Conservation (phyloP, 30 jellyfish, hydroid and myxozoan genomes). For the Hydractinia symbiolongicarpus region DNA sequence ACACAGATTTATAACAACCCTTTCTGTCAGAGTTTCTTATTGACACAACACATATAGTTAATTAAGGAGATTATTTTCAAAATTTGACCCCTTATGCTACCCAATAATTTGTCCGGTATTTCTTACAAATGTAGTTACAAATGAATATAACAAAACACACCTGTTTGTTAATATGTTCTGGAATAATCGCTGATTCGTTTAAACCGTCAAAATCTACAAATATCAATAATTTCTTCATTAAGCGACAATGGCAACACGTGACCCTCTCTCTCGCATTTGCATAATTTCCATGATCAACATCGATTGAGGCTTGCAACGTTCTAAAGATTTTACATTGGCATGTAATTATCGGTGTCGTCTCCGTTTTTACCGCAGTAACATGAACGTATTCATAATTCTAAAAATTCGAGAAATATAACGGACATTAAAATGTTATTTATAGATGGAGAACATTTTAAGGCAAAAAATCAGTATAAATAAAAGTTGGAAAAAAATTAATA, state of each 20-base stretch:
- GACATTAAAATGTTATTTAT: neutral
- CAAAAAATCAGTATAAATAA: neutral
- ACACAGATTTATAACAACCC: neutral
- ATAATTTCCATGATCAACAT: neutral
- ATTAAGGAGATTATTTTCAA: neutral
- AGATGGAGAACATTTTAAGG: neutral
- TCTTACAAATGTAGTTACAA: too few species aligned
- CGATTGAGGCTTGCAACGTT: neutral
- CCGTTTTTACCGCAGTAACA: neutral
- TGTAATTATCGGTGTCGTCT: neutral
- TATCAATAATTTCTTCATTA: neutral
- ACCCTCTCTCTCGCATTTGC: neutral
- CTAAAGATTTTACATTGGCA: too few species aligned
- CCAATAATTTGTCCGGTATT: too few species aligned
- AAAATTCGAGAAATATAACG: neutral
- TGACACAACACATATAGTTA: neutral
- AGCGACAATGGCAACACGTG: conserved; percentile 2
- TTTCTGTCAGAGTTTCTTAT: neutral
- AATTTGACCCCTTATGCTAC: too few species aligned
- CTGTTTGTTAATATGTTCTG: neutral
- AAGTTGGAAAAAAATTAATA: neutral
- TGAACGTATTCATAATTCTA: neutral
- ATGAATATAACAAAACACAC: neutral
- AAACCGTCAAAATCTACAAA: neutral
- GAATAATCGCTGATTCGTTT: neutral